phyloP scores from a whole-genome alignment of 2,797 vertebrate species.

The Eulemur coronatus region DNA sequence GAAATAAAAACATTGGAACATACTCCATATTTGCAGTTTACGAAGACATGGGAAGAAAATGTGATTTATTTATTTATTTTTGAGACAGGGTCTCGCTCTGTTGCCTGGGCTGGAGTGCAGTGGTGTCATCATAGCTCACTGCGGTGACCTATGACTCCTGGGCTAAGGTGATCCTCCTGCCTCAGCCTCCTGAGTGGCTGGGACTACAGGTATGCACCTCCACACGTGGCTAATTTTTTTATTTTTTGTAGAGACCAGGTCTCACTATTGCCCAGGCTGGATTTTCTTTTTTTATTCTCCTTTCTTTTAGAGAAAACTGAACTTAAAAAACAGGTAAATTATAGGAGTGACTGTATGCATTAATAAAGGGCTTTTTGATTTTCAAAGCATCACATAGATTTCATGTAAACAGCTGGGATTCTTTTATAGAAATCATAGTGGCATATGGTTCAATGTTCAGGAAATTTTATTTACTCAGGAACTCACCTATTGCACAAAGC shows the following conservation, averaged over 20 bases:
- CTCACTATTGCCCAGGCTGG: too few relatives aligned
- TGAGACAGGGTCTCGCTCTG: background rate
- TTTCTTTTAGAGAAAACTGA: background rate
- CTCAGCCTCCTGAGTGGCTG: background rate
- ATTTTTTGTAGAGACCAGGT: background rate
- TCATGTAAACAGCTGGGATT: background rate
- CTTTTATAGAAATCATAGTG: background rate
- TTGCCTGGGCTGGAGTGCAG: background rate
- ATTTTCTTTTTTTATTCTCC: background rate
- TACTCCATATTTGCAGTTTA: background rate
- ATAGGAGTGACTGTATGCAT: background rate
- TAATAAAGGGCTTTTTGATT: background rate
- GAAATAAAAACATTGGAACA: background rate
- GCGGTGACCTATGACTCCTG: background rate
- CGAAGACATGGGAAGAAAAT: background rate
- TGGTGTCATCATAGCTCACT: background rate
- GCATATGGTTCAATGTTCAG: background rate
- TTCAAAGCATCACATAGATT: background rate
- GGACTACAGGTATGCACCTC: background rate
- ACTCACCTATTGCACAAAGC: background rate
- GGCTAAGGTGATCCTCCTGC: background rate
- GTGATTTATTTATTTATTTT: background rate
- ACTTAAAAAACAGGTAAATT: background rate
- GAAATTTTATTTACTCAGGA: background rate
- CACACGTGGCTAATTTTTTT: background rate